Evolutionary conservation across 1,140 invertebrate species (phyloP), one percentile per base, ranked within the genome.

Genomic region (Solenopsis invicta): DNA sequence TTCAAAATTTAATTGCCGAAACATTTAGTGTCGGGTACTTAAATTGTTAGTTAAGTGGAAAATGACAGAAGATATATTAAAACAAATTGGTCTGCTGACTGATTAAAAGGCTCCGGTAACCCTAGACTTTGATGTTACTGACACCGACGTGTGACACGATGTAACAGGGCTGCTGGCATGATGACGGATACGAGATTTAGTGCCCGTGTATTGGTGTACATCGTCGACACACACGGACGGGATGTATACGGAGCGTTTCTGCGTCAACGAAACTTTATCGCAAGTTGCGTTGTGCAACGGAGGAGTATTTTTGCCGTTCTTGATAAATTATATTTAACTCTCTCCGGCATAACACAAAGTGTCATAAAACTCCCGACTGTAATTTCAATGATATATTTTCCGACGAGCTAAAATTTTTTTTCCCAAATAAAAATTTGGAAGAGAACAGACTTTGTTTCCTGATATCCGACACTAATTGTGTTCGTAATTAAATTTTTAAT

Each of bases 251-350:
- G n/a, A 71, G 52, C 29, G 24, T 18, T 74, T 62, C 29, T 75
- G 80, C 80, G 80, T 84, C 80, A 74, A 74, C 69, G 69, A 74
- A 74, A 74, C 52, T 74, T 84, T 84, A 84, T 84, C 69, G 45
- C 54, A 41, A 29, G 48, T 52, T 80, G 76, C 41, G 54, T 74
- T 61, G 48, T 75, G 64, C 78, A 81, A 69, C 64, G 34, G 18
- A 45, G 13, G 18, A 74, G 18, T 74, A 74, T 82, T 82, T 82
- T 59, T 82, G 52, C 41, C 45, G 54, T 82, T 82, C 48, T 74
- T 61, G 54, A 41, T 72, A 59, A 74, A 61, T 82, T 74, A 74
- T 61, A 74, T 82, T 81, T 69, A 81, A 81, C 64, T 69, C 61
- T 67, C 34, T 45, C 37, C 78, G 21, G 6, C 41, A 21, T 67